Evolutionary conservation across 2,888 invertebrate genomes (phyloP).

Genomic region (Sturmia bella): DNA sequence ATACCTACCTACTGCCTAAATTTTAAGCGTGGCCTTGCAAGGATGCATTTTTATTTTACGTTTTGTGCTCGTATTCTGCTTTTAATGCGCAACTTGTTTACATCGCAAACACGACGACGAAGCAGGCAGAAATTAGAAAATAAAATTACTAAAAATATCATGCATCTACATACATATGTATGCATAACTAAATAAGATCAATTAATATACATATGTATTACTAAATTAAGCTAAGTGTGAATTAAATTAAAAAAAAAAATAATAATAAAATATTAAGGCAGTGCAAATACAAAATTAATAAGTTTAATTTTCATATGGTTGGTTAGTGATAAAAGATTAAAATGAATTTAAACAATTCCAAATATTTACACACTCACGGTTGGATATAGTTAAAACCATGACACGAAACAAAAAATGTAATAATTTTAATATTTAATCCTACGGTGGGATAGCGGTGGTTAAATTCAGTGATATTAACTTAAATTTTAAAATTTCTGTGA

Average conservation of each 20-base stretch:
- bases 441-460: slow-evolving; percentile 68
- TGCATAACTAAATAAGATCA: slow-evolving; percentile 8
- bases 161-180: neutral
- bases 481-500: neutral
- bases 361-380: slow-evolving; percentile 47
- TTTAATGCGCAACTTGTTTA: slow-evolving; percentile 67
- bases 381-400: slow-evolving; percentile 57
- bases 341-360: slow-evolving; percentile 7
- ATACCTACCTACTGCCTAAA: too few species aligned
- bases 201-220: neutral
- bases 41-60: slow-evolving; percentile 58
- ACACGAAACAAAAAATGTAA: neutral
- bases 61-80: slow-evolving; percentile 50
- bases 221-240: neutral
- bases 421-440: slow-evolving; percentile 57
- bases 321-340: slow-evolving; percentile 55
- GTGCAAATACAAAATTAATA: neutral
- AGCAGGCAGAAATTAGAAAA: slow-evolving; percentile 28
- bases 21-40: slow-evolving; percentile 53
- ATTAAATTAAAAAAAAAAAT: neutral
- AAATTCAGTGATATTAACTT: slow-evolving; percentile 12
- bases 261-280: neutral
- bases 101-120: slow-evolving; percentile 34
- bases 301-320: slow-evolving; percentile 51
- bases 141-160: slow-evolving; percentile 13